Base-by-base conservation (phyloP, 2,888 invertebrate genomes). In the Melitaea athalia region DNA sequence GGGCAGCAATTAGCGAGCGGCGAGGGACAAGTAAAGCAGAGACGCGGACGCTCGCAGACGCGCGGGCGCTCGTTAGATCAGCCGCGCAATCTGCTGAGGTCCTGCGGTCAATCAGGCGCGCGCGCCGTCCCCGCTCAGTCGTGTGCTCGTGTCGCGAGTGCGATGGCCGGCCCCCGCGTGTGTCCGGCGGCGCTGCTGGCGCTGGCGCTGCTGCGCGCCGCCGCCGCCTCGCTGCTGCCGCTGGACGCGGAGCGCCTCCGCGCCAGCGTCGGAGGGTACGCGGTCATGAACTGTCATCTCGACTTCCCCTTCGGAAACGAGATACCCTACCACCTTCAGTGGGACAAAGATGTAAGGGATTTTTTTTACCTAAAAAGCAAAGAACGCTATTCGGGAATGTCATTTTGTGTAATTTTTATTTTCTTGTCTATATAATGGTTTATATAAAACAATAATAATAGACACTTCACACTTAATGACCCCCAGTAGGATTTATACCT, bases 221-320 rank as follows among this genome's bases (percentile, higher is more conserved):
- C 71, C 33, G 64, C 73, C 61, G 81, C 75, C 68, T 77, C 87
- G 78, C 82, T 90, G 79, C 82, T 91, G 82, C 91, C 91, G 75
- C 85, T 87, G 63, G 89, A 87, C 65, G 81, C 85, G 55, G 87
- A 88, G 81, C 85, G 84, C 50, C 92, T 95, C 78, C 95, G 94
- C 71, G 95, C 96, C 74, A 94, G 94, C 74, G 95, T 97, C 65
- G 97, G 97, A 42, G 96, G 96, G 75, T 95, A 95, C 81, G 95
- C 95, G 66, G 94, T 97, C 75, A 95, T 97, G 88, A 95, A 96
- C 92, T 97, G 97, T 89, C 95, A 96, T 78, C 95, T 98, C 78
- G 96, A 97, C 88, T 98, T 97, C 87, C 97, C 97, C 72, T 96
- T 97, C 85, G 96, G 96, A 81, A 95, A 95, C 81, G 95, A 95